phyloP scores from a whole-genome alignment of 1,140 invertebrate genomes.

The Thaumetopoea pityocampa region DNA sequence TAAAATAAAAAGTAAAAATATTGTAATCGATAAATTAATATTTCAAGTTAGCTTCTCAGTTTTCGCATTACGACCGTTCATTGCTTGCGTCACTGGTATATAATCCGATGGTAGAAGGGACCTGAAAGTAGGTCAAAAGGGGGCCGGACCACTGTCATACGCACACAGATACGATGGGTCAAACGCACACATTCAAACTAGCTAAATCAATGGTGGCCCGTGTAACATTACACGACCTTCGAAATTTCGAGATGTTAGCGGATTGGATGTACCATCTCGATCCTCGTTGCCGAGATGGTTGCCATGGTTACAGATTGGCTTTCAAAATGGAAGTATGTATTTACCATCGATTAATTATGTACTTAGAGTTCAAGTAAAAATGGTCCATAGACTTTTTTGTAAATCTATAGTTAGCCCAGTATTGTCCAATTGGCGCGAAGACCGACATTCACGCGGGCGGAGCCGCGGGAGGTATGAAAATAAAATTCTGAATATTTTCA shows the following conservation, averaged over 20 bases:
- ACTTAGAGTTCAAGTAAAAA: too few relatives aligned
- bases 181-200: slow-evolving; percentile 11
- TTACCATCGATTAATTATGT: slow-evolving; percentile 8
- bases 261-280: background rate
- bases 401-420: too few relatives aligned
- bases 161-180: slow-evolving; percentile 28
- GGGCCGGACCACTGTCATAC: slow-evolving; percentile 65
- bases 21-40: too few relatives aligned
- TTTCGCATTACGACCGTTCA: background rate
- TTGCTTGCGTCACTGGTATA: slow-evolving; percentile 53
- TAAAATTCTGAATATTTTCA: too few relatives aligned
- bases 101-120: slow-evolving; percentile 46
- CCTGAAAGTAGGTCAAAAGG: slow-evolving; percentile 68
- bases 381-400: too few relatives aligned
- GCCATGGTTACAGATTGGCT: slow-evolving; percentile 5
- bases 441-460: too few relatives aligned
- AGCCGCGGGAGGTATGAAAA: too few relatives aligned
- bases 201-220: slow-evolving; percentile 29
- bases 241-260: slow-evolving; percentile 28
- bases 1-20: too few relatives aligned
- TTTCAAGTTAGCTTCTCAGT: background rate
- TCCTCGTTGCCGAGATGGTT: slow-evolving; percentile 13
- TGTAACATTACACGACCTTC: slow-evolving; percentile 28
- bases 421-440: too few relatives aligned
- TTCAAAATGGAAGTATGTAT: too few relatives aligned